These are phyloP conservation scores for Agelastica alni DNA, from an alignment of 2,888 invertebrate genomes.

Conservation along the genomic window DNA sequence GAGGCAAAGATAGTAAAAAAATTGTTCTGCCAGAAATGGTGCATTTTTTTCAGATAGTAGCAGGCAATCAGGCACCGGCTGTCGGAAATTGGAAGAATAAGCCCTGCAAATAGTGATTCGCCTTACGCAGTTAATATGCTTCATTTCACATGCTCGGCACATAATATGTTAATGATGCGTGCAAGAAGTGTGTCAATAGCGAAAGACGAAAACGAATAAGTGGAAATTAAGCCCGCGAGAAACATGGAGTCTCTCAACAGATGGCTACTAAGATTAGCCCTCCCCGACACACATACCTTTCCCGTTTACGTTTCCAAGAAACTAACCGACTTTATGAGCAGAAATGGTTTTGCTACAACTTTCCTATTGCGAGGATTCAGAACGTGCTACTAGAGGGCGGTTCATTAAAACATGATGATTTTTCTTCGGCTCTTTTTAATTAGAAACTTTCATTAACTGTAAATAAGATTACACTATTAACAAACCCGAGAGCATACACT, in stretches of 20 bases:
- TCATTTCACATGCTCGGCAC: constrained; percentile 48
- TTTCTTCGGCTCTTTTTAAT: not conserved
- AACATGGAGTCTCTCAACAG: constrained; percentile 39
- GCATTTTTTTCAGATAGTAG: not conserved
- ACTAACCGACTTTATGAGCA: constrained; percentile 34
- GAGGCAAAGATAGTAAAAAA: too few species aligned
- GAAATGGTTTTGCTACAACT: constrained; percentile 27
- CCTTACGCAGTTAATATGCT: constrained; percentile 39
- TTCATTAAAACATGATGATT: constrained; percentile 3
- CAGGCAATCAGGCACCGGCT: constrained; percentile 5
- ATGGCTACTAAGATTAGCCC: constrained; percentile 43
- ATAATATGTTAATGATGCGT: constrained; percentile 49
- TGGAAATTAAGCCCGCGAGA: constrained; percentile 40
- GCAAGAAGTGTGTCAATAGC: constrained; percentile 43
- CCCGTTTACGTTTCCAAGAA: constrained; percentile 38
- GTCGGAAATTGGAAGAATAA: constrained; percentile 26
- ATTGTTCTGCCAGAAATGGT: too few species aligned
- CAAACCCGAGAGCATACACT: too few species aligned
- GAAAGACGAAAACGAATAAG: constrained; percentile 36
- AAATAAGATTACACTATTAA: constrained; percentile 18
- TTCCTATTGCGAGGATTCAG: constrained; percentile 11
- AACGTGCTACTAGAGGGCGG: constrained; percentile 1
- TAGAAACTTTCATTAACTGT: constrained; percentile 6
- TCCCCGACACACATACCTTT: too few species aligned
- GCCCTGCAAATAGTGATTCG: constrained; percentile 21